These are phyloP conservation scores for Graphium colonna DNA, from an alignment of 2,888 invertebrate species.

Conservation along the genomic window DNA sequence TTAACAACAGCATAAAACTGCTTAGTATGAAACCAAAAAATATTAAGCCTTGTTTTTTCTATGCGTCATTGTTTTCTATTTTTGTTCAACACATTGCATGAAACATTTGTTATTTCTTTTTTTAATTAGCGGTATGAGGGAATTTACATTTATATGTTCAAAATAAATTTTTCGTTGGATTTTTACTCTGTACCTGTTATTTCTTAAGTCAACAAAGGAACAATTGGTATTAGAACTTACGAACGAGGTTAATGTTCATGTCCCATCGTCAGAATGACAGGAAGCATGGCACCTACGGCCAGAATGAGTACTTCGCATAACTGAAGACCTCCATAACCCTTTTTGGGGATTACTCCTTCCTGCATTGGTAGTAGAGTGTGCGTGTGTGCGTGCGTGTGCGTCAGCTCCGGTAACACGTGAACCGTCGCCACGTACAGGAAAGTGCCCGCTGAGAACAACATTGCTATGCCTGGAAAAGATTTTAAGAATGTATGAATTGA, in stretches of 20 bases:
- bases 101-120: no score
- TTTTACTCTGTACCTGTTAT: no score
- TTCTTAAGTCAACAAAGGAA: neutral
- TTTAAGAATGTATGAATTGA: conserved; percentile 7
- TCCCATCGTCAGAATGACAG: conserved; percentile 93
- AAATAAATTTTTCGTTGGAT: no score
- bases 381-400: conserved; percentile 69
- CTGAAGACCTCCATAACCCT: conserved; percentile 80
- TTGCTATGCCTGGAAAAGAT: conserved; percentile 86
- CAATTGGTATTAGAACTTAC: neutral
- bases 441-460: conserved; percentile 99
- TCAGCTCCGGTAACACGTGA: conserved; percentile 97
- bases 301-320: conserved; percentile 90
- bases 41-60: no score
- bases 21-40: no score
- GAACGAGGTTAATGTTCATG: conserved; percentile 87
- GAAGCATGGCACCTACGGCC: conserved; percentile 92
- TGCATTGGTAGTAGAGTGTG: conserved; percentile 59
- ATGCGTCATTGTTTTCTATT: no score
- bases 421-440: conserved; percentile 99
- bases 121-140: no score
- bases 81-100: no score
- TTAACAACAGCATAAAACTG: no score
- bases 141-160: no score
- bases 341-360: conserved; percentile 49